phyloP scores from a whole-genome alignment of 2,113 vertebrate species.

The Barnardius zonarius region DNA sequence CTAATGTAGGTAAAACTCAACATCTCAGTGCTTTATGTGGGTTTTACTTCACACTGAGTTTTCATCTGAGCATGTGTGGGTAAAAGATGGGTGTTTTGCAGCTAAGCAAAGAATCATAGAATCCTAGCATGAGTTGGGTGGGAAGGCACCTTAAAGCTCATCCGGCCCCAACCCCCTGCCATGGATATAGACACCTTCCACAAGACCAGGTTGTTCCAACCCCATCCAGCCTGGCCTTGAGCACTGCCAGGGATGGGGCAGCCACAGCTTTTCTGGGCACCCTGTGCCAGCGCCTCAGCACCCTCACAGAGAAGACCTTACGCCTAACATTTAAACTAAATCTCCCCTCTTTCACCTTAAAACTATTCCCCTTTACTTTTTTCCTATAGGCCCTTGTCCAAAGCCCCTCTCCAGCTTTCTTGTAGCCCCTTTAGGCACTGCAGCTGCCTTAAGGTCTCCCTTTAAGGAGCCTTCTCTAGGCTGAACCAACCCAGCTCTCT shows the following conservation, averaged over 20 bases:
- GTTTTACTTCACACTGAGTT: not conserved
- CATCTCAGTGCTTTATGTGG: not conserved
- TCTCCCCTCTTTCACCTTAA: too few species aligned
- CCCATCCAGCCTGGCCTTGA: not conserved
- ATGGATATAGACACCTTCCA: not conserved
- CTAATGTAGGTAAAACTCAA: not conserved
- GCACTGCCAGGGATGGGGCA: not conserved
- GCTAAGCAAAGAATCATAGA: not conserved
- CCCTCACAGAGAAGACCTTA: too few species aligned
- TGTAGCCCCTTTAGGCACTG: too few species aligned
- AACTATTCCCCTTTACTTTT: too few species aligned
- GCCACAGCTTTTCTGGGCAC: not conserved
- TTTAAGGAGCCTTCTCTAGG: too few species aligned
- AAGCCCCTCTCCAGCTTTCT: too few species aligned
- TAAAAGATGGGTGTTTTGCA: accelerated
- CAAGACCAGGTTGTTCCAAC: not conserved
- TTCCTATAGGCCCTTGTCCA: too few species aligned
- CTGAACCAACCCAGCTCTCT: too few species aligned
- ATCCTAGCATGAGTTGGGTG: not conserved
- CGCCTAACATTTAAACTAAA: too few species aligned
- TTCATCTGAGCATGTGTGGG: accelerated
- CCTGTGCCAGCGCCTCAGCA: too few species aligned
- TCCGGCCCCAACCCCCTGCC: not conserved
- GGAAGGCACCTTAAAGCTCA: not conserved
- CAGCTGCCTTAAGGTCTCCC: too few species aligned